Base-by-base conservation (phyloP, 2,113 vertebrate species). In the Vulpes vulpes region DNA sequence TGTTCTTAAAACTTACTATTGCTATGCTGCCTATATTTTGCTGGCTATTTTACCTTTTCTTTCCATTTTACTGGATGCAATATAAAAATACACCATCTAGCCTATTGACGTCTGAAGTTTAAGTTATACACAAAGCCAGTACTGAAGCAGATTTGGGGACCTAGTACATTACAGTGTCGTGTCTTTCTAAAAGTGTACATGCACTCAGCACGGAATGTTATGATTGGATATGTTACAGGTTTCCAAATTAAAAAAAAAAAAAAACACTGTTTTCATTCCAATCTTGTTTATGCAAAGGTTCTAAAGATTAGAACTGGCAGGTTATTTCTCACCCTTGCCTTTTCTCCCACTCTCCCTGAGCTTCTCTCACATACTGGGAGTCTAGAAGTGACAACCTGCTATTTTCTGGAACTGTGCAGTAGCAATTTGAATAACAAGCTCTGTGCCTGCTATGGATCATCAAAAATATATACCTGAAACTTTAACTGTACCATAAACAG, bases 241-340 rank as follows among this genome's bases (percentile, higher is more conserved):
- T 98, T 98, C 98, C 95, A 97, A 98, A 98, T 96, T 97, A 92
- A 84, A 96, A 92, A 91, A 93, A 93, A 93, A 84, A 78, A 67
- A 59, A 73, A 96, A 97, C 94, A 59, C 98, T 98, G 98, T 98
- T 98, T 99, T 99, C 98, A 98, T 98, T 99, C 98, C 98, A 98
- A 94, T 92, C 97, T 0, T 98, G 98, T 99, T 99, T 98, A 98
- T 95, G 98, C 93, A 99, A 98, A 98, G 97, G 62, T 98, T 98
- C 98, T 98, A 96, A 98, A 98, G 98, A 99, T 98, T 98, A 97
- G 96, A 98, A 98, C 86, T 71, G 73, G 97, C 98, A 98, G 96
- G 97, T 98, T 99, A 98, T 98, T 99, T 98, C 98, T 98, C 98
- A 97, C 97, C 88, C 97, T 97, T 35, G 8, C 96, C 94, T 96